Percentiles rank a stretch among this genome's conserved stretches.
phyloP scores from a whole-genome alignment of 2,797 vertebrate species.

The Luscinia luscinia region DNA sequence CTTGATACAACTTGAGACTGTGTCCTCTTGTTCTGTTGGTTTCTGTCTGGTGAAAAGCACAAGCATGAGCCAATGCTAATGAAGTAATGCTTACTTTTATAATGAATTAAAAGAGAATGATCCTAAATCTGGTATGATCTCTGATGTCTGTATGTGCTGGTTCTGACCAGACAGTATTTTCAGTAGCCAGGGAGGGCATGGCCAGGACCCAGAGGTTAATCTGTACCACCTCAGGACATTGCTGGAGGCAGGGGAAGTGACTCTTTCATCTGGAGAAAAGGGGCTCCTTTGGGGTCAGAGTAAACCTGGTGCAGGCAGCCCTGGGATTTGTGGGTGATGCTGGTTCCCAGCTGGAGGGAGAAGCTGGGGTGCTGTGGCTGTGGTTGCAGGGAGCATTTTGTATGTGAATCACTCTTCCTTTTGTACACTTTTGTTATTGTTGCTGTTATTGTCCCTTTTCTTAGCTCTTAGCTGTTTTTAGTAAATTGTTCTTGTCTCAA shows the following conservation, averaged over 20 bases:
- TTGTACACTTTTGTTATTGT: neutral
- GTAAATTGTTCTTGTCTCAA: neutral
- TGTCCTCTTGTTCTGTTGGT: too few relatives aligned
- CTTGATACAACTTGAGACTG: too few relatives aligned
- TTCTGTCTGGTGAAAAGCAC: too few relatives aligned
- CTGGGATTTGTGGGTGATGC: neutral
- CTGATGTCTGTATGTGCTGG: neutral
- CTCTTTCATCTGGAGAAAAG: too few relatives aligned
- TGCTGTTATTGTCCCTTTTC: neutral
- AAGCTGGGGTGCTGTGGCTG: neutral
- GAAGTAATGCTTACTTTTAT: neutral
- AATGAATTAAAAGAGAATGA: constrained; percentile 17
- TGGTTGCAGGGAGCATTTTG: neutral
- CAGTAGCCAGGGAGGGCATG: neutral
- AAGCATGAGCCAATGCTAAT: neutral
- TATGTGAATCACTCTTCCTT: neutral
- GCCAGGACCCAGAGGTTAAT: neutral
- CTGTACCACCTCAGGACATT: neutral
- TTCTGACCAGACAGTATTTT: too few relatives aligned
- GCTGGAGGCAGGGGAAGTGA: neutral
- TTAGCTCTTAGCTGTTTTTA: neutral
- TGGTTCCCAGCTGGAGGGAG: neutral
- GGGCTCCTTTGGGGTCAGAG: neutral
- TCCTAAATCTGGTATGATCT: neutral
- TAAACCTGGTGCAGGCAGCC: rapidly evolving